phyloP scores from a whole-genome alignment of 92 coral and sea anemone genomes.

The Metridium senile region DNA sequence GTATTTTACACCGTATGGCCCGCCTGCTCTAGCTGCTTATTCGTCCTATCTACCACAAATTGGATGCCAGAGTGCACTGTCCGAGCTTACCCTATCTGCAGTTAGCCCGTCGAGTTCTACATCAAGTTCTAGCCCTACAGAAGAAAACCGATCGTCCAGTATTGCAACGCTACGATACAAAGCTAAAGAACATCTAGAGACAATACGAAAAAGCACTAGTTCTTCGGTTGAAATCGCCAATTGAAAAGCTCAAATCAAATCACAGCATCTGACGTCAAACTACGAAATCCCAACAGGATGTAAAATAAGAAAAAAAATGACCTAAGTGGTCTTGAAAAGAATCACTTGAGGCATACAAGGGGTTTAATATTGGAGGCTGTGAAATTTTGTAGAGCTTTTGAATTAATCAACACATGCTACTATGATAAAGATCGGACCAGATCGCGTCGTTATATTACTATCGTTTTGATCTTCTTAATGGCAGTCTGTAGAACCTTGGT shows the following conservation, averaged over 20 bases:
- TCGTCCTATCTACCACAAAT: constrained; percentile 55
- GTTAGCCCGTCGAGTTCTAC: constrained; percentile 32
- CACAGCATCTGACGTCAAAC: neutral
- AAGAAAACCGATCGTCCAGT: constrained; percentile 67
- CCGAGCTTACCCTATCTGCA: constrained; percentile 25
- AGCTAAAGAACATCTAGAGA: constrained; percentile 83
- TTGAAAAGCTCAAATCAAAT: neutral
- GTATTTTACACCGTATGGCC: constrained; percentile 68
- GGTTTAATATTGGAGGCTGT: constrained; percentile 7
- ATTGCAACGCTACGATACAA: constrained; percentile 69
- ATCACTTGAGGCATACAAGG: neutral
- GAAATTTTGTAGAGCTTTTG: constrained; percentile 15
- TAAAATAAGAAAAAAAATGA: neutral
- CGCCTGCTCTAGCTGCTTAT: constrained; percentile 53
- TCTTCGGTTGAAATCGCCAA: constrained; percentile 23
- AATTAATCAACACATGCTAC: constrained; percentile 13
- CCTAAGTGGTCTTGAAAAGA: neutral
- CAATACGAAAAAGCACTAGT: constrained; percentile 28
- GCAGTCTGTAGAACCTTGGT: neutral
- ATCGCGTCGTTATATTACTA: constrained; percentile 13
- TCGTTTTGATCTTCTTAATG: constrained; percentile 32
- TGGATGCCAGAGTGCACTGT: constrained; percentile 44
- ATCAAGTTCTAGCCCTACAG: constrained; percentile 49
- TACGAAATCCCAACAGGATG: neutral
- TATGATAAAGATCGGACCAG: neutral